phyloP scores from a whole-genome alignment of 1,140 invertebrate species.

The Magallana gigas region DNA sequence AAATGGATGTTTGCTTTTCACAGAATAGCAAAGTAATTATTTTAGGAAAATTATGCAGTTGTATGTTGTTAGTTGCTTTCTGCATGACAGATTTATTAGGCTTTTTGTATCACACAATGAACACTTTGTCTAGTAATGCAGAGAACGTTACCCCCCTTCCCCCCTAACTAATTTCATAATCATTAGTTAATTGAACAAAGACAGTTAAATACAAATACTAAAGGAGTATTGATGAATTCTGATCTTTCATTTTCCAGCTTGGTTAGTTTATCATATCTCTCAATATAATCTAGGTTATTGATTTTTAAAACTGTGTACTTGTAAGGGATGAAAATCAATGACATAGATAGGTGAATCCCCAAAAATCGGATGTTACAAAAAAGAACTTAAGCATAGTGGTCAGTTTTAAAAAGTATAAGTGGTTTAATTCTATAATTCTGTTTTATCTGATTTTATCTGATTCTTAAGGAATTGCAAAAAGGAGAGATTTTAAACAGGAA shows the following conservation, averaged over 20 bases:
- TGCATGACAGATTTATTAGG: not conserved
- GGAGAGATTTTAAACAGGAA: not conserved
- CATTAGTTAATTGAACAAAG: constrained; percentile 2
- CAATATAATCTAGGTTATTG: constrained; percentile 6
- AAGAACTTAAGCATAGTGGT: no score
- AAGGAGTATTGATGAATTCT: not conserved
- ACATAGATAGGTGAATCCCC: not conserved
- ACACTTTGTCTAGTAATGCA: not conserved
- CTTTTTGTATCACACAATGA: not conserved
- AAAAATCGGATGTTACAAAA: no score
- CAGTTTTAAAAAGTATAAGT: no score
- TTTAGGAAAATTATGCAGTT: not conserved
- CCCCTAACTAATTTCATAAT: not conserved
- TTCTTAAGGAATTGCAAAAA: no score
- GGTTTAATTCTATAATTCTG: no score
- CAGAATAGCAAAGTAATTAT: not conserved
- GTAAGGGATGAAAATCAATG: not conserved
- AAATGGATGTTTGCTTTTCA: no score
- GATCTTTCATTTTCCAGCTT: constrained; percentile 1
- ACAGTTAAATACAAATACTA: constrained; percentile 9
- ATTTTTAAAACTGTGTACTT: constrained; percentile 23
- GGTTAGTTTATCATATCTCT: not conserved
- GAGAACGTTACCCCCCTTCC: not conserved
- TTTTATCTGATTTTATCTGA: no score
- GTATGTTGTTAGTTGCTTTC: not conserved